Evolutionary conservation across 2,797 vertebrate species (phyloP).

Genomic region (Mergus octosetaceus): DNA sequence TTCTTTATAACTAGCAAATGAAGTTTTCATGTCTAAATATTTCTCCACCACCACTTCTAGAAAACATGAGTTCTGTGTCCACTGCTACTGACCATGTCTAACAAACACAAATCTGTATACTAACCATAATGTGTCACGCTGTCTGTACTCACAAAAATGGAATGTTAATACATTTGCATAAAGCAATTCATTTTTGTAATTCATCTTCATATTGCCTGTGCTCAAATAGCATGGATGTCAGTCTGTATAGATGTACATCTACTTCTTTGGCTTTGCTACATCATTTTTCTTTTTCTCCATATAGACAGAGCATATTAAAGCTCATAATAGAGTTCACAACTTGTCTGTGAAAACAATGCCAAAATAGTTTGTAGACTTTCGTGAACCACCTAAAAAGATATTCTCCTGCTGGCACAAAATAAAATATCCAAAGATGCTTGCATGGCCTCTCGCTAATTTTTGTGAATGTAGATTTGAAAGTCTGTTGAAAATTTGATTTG

Average conservation of each 20-base stretch:
- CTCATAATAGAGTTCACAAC: neutral
- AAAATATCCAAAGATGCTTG: neutral
- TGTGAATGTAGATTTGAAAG: conserved; percentile 1
- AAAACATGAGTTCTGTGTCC: neutral
- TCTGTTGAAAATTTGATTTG: conserved; percentile 37
- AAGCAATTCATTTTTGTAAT: neutral
- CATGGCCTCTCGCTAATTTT: neutral
- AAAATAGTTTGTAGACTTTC: neutral
- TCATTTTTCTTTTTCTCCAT: neutral
- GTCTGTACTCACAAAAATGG: neutral
- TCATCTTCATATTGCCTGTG: neutral
- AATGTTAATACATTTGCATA: neutral
- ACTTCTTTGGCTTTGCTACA: neutral
- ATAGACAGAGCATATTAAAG: neutral
- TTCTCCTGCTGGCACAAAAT: neutral
- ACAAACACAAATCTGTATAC: neutral
- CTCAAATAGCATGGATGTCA: accelerated
- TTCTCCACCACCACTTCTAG: neutral
- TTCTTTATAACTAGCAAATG: neutral
- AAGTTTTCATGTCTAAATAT: neutral
- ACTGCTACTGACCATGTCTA: neutral
- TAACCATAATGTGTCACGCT: neutral
- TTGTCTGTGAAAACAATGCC: neutral
- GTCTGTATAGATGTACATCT: neutral
- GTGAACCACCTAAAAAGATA: neutral